Evolutionary conservation across 1,140 invertebrate species (phyloP), one percentile per base, ranked within the genome.

Genomic region (Mylabris phalerata): DNA sequence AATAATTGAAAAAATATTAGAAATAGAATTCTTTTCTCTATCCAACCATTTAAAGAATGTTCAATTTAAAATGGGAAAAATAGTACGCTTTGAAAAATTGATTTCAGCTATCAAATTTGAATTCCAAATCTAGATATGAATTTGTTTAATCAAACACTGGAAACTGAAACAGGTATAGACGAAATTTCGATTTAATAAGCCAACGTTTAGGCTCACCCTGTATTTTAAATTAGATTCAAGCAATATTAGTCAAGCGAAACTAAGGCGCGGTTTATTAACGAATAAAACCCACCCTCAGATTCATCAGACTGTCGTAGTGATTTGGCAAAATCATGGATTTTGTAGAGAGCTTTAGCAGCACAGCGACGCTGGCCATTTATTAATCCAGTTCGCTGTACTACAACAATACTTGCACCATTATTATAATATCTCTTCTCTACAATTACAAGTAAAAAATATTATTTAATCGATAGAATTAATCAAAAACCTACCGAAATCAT

Each of bases 271-370:
- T 42, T 42, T 42, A n/a, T 42, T 9, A n/a, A n/a, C 10, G 1
- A 9, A 42, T 46, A 50, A 40, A 60, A 66, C 64, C 56, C 64
- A 69, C 66, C 67, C 45, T 65, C 55, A 48, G 61, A 57, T 11
- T 47, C 42, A 51, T 60, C 58, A 26, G 44, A 52, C 42, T 58
- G 46, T 57, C 65, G 77, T 63, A 80, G 77, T 67, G 73, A 76
- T 70, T 78, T 79, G 70, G 74, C 76, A 73, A 79, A 80, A 66
- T 73, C 73, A 73, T 79, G 78, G 73, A 80, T 80, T 66, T 77
- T 78, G 71, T 74, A 74, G 66, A 75, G 75, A 70, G 79, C 79
- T 65, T 75, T 75, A 68, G 75, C 75, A 71, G 79, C 79, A 70
- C 76, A 78, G 52, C 68, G 67, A 43, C 70, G 62, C 55, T 68